These are phyloP conservation scores for Samia ricini DNA, from an alignment of 1,140 invertebrate species.

Conservation along the genomic window DNA sequence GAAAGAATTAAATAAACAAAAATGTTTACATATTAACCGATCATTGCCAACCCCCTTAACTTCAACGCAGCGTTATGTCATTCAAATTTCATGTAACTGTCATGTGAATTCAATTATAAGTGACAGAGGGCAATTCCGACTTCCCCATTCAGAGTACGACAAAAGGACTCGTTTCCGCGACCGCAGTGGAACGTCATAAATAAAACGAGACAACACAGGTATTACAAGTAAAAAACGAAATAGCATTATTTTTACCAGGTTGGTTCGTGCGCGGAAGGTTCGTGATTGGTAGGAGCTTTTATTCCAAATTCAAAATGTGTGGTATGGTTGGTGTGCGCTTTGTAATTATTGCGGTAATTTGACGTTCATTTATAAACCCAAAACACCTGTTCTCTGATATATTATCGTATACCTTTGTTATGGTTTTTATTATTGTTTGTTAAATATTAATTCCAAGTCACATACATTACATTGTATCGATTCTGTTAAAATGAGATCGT, in stretches of 20 bases:
- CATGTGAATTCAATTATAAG: not conserved
- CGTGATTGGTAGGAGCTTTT: constrained; percentile 47
- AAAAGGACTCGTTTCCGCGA: not conserved
- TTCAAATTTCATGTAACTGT: not conserved
- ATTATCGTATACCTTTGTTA: too few species aligned
- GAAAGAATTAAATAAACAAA: too few species aligned
- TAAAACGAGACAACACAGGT: not conserved
- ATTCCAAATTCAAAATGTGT: constrained; percentile 48
- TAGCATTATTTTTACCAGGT: not conserved
- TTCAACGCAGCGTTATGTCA: not conserved
- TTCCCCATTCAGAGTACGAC: not conserved
- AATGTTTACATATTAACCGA: not conserved
- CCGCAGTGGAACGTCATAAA: too few species aligned
- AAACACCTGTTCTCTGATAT: constrained; percentile 46
- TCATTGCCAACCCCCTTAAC: not conserved
- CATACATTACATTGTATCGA: constrained; percentile 5
- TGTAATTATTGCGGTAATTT: constrained; percentile 38
- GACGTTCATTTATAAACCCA: constrained; percentile 26
- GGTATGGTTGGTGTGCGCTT: constrained; percentile 23
- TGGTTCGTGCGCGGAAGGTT: constrained; percentile 46
- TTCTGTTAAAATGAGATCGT: not conserved
- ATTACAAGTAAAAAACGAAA: not conserved
- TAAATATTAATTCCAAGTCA: not conserved
- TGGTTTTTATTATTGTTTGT: constrained; percentile 18
- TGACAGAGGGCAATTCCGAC: not conserved